Evolutionary conservation across 2,113 vertebrate species (phyloP), one percentile per base, ranked within the genome.

Genomic region (Propithecus coquereli): DNA sequence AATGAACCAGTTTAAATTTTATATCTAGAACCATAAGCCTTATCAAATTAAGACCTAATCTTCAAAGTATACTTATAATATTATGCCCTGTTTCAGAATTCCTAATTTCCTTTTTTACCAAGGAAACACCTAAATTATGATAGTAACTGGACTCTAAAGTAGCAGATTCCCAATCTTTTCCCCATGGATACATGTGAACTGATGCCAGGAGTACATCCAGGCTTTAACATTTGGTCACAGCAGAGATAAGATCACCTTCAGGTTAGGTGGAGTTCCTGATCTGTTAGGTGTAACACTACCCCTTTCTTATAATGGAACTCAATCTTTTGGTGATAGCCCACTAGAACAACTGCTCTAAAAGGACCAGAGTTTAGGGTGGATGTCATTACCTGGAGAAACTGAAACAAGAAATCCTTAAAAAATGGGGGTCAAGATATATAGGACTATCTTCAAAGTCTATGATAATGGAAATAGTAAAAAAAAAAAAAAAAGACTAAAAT

Each of bases 321-420:
- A 95, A 95, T 93, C 65, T 96, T 97, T 85, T 95, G 77, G 81
- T 92, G 79, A 97, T 85, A 96, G 84, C 79, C 87, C 90, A 95
- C 96, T 97, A 96, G 71, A 94, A 97, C 65, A 94, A 96, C 91
- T 94, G 73, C 73, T 97, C 88, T 97, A 97, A 96, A 97, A 97
- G 65, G 76, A 95, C 50, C 95, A 94, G 97, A 97, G 54, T 88
- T 95, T 95, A 84, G 71, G 94, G 84, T 77, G 32, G 66, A 96
- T 94, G 95, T 27, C 87, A 97, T 96, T 83, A 97, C 92, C 85
- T 94, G 96, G 81, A 97, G 94, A 96, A 90, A 88, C 92, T 92
- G 92, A 97, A 95, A 97, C 43, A 96, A 85, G 85, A 95, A 97
- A 94, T 86, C 84, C 94, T 94, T 97, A 89, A 94, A 96, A 95